Conservation (phyloP, 1,140 invertebrate species). For the Drosophila burlai region DNA sequence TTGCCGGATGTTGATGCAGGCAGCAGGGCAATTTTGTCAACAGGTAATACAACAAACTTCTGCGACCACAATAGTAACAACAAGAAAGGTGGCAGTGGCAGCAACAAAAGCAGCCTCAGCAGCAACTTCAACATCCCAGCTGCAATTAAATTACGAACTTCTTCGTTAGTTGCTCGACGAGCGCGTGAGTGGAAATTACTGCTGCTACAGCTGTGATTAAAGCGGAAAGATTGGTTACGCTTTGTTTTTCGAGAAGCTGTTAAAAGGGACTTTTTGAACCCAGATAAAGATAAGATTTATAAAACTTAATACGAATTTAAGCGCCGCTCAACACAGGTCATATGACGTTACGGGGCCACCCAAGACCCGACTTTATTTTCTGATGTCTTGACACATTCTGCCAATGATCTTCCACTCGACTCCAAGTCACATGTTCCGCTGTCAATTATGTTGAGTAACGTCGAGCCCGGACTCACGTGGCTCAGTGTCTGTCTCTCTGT, state of each 20-base stretch:
- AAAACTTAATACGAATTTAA: constrained; percentile 7
- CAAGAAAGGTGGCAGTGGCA: constrained; percentile 30
- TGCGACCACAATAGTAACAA: constrained; percentile 48
- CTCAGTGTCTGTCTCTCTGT: constrained; percentile 26
- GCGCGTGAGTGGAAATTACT: constrained; percentile 24
- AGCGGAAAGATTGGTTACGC: constrained; percentile 22
- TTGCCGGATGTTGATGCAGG: constrained; percentile 67
- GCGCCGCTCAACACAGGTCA: background rate
- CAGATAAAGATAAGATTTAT: background rate
- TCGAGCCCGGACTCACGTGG: constrained; percentile 2
- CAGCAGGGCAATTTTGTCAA: constrained; percentile 62
- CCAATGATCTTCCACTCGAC: constrained; percentile 22
- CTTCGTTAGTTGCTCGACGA: constrained; percentile 4
- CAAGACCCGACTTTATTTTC: constrained; percentile 30
- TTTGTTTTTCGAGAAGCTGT: constrained; percentile 15
- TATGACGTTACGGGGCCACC: constrained; percentile 14
- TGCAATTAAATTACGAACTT: constrained; percentile 59
- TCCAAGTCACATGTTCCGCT: constrained; percentile 35
- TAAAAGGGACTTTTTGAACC: constrained; percentile 11
- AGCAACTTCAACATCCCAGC: constrained; percentile 27
- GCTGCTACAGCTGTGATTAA: constrained; percentile 24
- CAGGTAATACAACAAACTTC: constrained; percentile 77
- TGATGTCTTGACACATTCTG: constrained; percentile 50
- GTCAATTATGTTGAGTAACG: constrained; percentile 55
- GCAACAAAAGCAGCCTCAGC: constrained; percentile 15